Base-by-base conservation (phyloP, 2,888 invertebrate genomes). In the Mythimna lalbum region DNA sequence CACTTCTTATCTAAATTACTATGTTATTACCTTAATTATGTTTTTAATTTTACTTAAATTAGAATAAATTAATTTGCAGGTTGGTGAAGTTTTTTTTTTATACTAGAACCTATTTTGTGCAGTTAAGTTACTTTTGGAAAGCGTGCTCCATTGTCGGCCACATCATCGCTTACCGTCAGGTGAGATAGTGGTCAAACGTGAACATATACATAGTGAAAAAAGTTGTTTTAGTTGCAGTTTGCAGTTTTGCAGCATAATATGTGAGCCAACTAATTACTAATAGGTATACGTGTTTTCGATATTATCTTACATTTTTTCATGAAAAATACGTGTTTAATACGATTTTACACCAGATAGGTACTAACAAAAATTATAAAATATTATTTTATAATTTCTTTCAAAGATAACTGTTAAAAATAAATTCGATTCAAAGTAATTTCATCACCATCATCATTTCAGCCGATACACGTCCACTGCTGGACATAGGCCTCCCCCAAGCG, bases 1-100 rank as follows among this genome's bases (percentile, higher is more conserved):
- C 50, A 60, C 33, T 64, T 52, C 21, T 72, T 78, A 78, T 75
- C 78, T 78, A 52, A 60, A 78, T 65, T 47, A 64, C 49, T 43
- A 1, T 9, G 23, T 39, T 36, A 57, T 50, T 33, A 19, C 2
- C 2, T 19, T 50, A 50, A 78, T 43, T 1, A 47, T 53, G 43
- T 55, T 50, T 72, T 62, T 27, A 14, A 77, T 64, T 31, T 64
- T 23, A 64, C 59, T 59, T 63, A 39, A 6, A 36, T 57, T 57
- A 33, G 14, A 63, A n/a, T 52, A 70, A 39, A 63, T 39, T 57
- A 33, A 4, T 76, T 52, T 52, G 31, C 23, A 52, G 12, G 1
- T 47, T 68, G 6, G 10, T 1, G 3, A 39, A 0, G 0, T 7
- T 19, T 4, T 2, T 68, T n/a, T 73, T 68, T 59, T 59, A 27